Evolutionary conservation across 2,888 invertebrate species (phyloP).

Genomic region (Pseudococcus longispinus): DNA sequence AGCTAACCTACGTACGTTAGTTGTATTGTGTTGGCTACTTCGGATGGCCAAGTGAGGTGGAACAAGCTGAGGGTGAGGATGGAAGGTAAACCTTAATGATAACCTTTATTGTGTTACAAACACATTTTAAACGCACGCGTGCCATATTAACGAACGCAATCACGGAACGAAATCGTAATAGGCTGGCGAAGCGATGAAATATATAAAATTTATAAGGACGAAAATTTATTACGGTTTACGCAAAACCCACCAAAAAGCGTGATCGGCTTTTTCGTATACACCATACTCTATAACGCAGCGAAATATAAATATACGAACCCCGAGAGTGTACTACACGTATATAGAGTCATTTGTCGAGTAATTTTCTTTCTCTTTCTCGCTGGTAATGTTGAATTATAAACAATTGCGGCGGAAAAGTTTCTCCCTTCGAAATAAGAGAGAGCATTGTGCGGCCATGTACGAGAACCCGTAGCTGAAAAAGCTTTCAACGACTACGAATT

Average conservation of each 20-base stretch:
- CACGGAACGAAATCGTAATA: constrained; percentile 28
- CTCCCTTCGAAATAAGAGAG: too few species aligned
- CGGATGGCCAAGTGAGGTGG: not conserved
- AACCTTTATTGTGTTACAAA: constrained; percentile 10
- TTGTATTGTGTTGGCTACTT: not conserved
- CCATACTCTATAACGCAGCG: not conserved
- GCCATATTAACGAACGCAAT: constrained; percentile 22
- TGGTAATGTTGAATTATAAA: not conserved
- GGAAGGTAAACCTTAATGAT: not conserved
- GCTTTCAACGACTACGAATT: not conserved
- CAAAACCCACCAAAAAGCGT: not conserved
- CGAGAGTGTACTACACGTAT: too few species aligned
- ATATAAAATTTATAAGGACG: constrained; percentile 5
- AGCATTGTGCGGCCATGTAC: not conserved
- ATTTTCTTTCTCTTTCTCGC: not conserved
- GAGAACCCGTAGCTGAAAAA: not conserved
- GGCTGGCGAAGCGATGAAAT: constrained; percentile 9
- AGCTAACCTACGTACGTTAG: not conserved
- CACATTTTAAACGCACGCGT: constrained; percentile 28
- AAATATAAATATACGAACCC: not conserved
- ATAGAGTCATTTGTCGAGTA: too few species aligned
- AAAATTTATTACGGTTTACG: constrained; percentile 20
- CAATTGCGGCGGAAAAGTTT: not conserved
- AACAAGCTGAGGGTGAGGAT: not conserved
- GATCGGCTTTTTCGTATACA: not conserved